Evolutionary conservation across 1,140 invertebrate genomes (phyloP), one percentile per base, ranked within the genome.

Genomic region (Papilio machaon): DNA sequence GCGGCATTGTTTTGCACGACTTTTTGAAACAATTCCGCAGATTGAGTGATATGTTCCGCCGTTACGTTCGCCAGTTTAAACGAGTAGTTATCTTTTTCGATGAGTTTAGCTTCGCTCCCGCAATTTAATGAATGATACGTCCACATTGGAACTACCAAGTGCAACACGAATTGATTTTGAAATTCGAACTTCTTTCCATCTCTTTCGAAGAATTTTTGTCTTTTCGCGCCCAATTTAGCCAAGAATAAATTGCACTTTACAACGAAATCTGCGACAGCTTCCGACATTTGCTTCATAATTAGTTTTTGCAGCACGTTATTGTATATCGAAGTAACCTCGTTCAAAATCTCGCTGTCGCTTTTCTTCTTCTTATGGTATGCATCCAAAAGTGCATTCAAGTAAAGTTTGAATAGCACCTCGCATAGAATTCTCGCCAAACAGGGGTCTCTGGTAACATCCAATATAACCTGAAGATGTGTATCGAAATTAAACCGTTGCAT

Each of bases 171-270:
- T 79, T 87, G 85, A 58, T 83, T 73, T 10, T 77, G 49, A 23
- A 85, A 43, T 13, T 80, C 64, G 19, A 81, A 82, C 13, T 54
- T 85, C 10, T 80, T 67, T n/a, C 85, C 85, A 52, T 85, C 81
- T 46, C 76, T 81, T 46, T 87, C 82, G 78, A 87, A 87, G n/a
- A 58, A 74, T 6, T 54, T 15, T 6, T 82, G 80, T 13, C 73
- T 58, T 0, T 38, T 74, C n/a, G 60, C 58, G 7, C 81, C 80
- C 43, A 82, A 47, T 54, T 85, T 82, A 3, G 82, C 82, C 82
- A 84, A 86, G 58, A 84, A 82, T 64, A 86, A 64, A 64, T 80
- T 77, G 49, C 67, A 78, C 17, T 82, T 81, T 3, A 80, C 79
- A 4, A 70, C 54, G 23, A 80, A 85, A 60, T 84, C 80, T 52